These are phyloP conservation scores for Aphelinus certus DNA, from an alignment of 1,140 invertebrate genomes.

Conservation along the genomic window DNA sequence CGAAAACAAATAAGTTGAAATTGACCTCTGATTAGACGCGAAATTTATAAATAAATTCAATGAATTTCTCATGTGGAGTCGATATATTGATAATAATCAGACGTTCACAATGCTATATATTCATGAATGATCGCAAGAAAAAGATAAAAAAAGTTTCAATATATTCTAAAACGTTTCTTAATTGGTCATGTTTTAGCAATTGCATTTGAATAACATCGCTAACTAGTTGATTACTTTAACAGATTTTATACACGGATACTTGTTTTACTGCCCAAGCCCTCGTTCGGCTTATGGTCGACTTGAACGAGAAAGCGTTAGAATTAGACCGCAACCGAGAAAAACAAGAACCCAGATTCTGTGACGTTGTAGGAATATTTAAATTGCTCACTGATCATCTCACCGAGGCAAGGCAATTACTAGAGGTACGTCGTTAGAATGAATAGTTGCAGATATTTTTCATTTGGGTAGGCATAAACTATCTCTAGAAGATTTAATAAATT, in stretches of 20 bases:
- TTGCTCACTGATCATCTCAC: conserved; percentile 71
- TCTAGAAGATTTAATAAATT: neutral
- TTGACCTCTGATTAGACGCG: too few species aligned
- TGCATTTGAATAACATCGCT: conserved; percentile 1
- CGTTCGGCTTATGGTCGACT: conserved; percentile 81
- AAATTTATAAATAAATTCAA: too few species aligned
- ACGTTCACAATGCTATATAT: too few species aligned
- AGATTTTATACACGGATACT: conserved; percentile 76
- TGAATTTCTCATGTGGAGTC: too few species aligned
- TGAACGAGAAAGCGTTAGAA: conserved; percentile 72
- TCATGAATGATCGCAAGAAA: too few species aligned
- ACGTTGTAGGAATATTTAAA: conserved; percentile 78
- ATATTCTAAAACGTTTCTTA: too few species aligned
- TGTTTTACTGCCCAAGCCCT: conserved; percentile 85
- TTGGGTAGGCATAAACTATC: conserved; percentile 5
- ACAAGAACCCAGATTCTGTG: conserved; percentile 72
- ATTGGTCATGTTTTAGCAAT: too few species aligned
- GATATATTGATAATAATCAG: too few species aligned
- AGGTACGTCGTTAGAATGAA: conserved; percentile 46
- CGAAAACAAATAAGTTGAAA: too few species aligned
- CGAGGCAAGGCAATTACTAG: conserved; percentile 72
- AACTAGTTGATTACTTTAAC: conserved; percentile 39
- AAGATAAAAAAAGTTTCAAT: too few species aligned
- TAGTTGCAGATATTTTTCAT: too few species aligned
- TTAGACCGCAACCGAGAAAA: conserved; percentile 65